Evolutionary conservation across 2,113 vertebrate genomes (phyloP).

Genomic region (Ctenodactylus gundi): DNA sequence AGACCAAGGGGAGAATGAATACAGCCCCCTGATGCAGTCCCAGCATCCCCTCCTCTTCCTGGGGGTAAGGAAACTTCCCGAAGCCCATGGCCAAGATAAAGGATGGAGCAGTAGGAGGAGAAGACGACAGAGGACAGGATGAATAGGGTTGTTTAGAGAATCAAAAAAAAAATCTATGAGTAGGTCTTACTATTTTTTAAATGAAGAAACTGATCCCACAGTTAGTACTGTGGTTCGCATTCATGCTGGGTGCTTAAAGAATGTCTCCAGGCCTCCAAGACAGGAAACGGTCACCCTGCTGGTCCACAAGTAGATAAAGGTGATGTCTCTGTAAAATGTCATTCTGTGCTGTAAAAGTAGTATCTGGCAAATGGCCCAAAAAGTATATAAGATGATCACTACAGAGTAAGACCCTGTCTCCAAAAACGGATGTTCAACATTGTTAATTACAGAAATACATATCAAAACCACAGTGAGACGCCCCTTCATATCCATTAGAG

Average conservation of each 20-base stretch:
- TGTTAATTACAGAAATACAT: neutral
- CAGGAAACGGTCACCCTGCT: neutral
- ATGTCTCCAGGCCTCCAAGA: neutral
- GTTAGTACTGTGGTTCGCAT: neutral
- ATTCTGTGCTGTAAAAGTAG: neutral
- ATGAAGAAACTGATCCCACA: neutral
- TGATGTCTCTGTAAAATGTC: neutral
- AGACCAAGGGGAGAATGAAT: neutral
- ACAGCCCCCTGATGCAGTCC: neutral
- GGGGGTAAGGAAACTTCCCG: neutral
- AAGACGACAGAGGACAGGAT: neutral
- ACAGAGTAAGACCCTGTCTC: no score
- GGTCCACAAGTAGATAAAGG: neutral
- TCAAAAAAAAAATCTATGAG: neutral
- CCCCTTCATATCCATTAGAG: neutral
- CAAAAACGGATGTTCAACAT: no score
- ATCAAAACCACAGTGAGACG: neutral
- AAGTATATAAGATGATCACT: neutral
- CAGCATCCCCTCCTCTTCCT: no score
- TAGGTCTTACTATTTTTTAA: neutral
- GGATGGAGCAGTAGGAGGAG: no score
- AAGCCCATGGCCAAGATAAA: neutral
- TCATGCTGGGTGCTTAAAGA: neutral
- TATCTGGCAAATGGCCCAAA: neutral
- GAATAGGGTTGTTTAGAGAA: no score